Base-by-base conservation (phyloP, 2,113 vertebrate species). In the Rattus rattus region DNA sequence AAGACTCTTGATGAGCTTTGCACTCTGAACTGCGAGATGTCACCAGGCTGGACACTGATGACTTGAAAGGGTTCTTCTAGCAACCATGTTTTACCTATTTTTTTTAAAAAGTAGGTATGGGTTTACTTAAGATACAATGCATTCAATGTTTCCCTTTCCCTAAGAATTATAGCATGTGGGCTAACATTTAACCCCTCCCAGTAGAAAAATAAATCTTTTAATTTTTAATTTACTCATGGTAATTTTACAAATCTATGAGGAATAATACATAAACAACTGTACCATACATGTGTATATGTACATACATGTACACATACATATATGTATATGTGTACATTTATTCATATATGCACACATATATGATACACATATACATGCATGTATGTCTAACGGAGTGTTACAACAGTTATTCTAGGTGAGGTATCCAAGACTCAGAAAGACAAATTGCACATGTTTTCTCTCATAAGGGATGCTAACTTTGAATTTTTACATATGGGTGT, bases 141-240 rank as follows among this genome's bases (percentile, higher is more conserved):
- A 70, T 54, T 91, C 19, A 85, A n/a, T 65, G 2, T 88, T 80
- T 28, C 52, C 7, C 13, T 95, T 88, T 17, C 16, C 56, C 13
- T 43, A 88, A 65, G 30, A 39, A 28, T 88, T 17, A 65, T 28
- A 43, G 52, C 72, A 3, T 81, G 5, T 63, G 86, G 54, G 30
- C 54, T 87, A 56, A 67, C n/a, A 22, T 17, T 81, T 94, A 54
- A 96, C 96, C 86, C 92, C 77, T 88, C 33, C 17, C 79, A 81
- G 90, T 26, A 88, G 79, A 92, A 75, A 83, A 92, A 49, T 8
- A 59, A 20, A 69, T 85, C 4, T 90, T 92, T 61, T 6, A 80
- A 91, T 54, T 70, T 91, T 77, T 69, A 72, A 61, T 49, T 28
- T 14, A 39, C 4, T 36, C 33, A 69, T 59, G 56, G 36, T 47